A percentile compares a stretch with the other conserved stretches of the same genome.
phyloP scores from a whole-genome alignment of 2,797 vertebrate genomes.

The Sebastes reedi region DNA sequence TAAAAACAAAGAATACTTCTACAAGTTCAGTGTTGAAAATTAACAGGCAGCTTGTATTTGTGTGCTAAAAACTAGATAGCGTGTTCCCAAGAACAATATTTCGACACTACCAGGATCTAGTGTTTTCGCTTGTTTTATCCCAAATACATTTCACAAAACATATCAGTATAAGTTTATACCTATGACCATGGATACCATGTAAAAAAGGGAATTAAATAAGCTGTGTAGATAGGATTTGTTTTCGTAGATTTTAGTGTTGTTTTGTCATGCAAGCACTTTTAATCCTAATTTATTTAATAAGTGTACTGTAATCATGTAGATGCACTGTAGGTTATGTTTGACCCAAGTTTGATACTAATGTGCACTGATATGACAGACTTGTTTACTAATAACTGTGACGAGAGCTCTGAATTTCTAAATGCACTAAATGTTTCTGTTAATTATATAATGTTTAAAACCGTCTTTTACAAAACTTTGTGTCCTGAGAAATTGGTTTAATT shows the following conservation, averaged over 20 bases:
- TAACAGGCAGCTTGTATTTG: background rate
- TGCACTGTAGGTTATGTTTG: conserved; percentile 17
- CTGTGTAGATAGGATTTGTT: background rate
- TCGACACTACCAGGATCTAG: background rate
- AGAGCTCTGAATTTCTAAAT: conserved; percentile 30
- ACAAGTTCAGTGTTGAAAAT: background rate
- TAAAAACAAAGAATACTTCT: background rate
- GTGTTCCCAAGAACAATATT: background rate
- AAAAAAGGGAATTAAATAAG: conserved; percentile 5
- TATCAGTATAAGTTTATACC: background rate
- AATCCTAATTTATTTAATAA: conserved; percentile 9
- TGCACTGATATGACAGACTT: conserved; percentile 21
- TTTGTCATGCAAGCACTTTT: conserved; percentile 39
- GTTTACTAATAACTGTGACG: conserved; percentile 18
- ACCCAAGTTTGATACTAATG: background rate
- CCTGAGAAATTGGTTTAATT: background rate
- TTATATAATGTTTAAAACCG: background rate
- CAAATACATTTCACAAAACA: background rate
- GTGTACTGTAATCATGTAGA: conserved; percentile 3
- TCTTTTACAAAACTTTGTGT: background rate
- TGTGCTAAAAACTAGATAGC: background rate
- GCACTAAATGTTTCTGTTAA: conserved; percentile 24
- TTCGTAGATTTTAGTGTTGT: background rate
- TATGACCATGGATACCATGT: background rate
- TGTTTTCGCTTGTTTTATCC: background rate